Percentiles rank a stretch among this genome's conserved stretches.
These are phyloP conservation scores for Sinocyclocheilus anshuiensis DNA, from an alignment of 2,113 vertebrate genomes.

Conservation along the genomic window DNA sequence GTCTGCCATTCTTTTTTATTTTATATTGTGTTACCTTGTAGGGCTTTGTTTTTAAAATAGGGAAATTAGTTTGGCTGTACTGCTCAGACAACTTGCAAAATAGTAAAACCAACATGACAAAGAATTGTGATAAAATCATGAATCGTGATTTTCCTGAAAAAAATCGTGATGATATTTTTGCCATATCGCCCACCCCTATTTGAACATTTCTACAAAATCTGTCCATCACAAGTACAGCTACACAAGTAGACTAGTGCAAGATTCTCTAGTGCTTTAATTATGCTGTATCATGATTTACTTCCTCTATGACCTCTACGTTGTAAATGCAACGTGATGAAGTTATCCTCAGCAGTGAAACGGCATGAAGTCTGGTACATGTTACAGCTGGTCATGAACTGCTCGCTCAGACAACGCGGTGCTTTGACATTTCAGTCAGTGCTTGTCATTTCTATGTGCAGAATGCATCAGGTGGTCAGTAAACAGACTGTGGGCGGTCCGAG, in stretches of 20 bases:
- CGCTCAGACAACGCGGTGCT: not conserved
- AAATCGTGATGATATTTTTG: too few species aligned
- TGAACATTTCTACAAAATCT: not conserved
- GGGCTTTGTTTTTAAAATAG: too few species aligned
- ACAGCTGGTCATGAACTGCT: constrained; percentile 5
- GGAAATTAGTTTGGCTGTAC: too few species aligned
- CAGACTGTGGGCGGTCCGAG: constrained; percentile 12
- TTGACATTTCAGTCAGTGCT: not conserved
- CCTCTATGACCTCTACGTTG: not conserved
- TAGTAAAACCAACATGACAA: too few species aligned
- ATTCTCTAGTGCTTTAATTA: not conserved
- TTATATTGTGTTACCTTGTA: too few species aligned
- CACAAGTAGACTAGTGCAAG: not conserved
- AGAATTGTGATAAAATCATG: too few species aligned
- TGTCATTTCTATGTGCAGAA: constrained; percentile 4
- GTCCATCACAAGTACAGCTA: not conserved
- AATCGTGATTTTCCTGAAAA: too few species aligned
- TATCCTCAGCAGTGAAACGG: not conserved
- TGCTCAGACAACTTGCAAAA: too few species aligned
- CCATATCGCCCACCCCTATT: too few species aligned
- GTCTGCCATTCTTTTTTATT: too few species aligned
- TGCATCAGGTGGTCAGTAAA: constrained; percentile 16
- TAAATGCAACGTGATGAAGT: not conserved
- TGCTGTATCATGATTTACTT: not conserved
- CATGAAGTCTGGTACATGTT: not conserved